Percentiles rank a stretch among this genome's conserved stretches.
Evolutionary conservation across 2,888 invertebrate species (phyloP).

Genomic region (Drosophila hamatofila): DNA sequence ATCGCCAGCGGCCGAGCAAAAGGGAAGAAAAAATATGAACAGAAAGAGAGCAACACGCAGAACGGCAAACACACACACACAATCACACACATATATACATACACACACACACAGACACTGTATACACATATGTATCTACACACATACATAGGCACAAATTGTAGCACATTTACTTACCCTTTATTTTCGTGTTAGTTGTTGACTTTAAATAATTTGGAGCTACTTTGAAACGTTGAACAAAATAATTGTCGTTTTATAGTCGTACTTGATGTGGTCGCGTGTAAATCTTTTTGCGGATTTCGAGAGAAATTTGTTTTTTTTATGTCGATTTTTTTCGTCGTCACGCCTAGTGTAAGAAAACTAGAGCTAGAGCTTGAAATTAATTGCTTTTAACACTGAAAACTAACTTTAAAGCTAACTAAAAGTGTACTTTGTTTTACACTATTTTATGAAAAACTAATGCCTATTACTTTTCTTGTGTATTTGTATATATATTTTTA

Average conservation of each 20-base stretch:
- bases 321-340: constrained; percentile 56
- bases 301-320: constrained; percentile 55
- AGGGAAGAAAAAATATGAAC: constrained; percentile 63
- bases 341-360: constrained; percentile 67
- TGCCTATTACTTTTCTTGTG: constrained; percentile 70
- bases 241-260: constrained; percentile 31
- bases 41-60: constrained; percentile 56
- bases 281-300: constrained; percentile 50
- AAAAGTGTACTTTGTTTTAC: constrained; percentile 74
- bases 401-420: constrained; percentile 76
- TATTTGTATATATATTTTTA: constrained; percentile 70
- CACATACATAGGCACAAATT: constrained; percentile 29
- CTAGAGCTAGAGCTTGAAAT: constrained; percentile 61
- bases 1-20: constrained; percentile 58
- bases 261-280: constrained; percentile 39
- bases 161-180: constrained; percentile 65
- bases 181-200: constrained; percentile 66
- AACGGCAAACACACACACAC: constrained; percentile 31
- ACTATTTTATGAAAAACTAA: constrained; percentile 70
- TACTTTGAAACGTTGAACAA: constrained; percentile 46
- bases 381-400: constrained; percentile 66
- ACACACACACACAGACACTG: constrained; percentile 21
- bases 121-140: constrained; percentile 17
- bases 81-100: neutral
- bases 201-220: constrained; percentile 62